Conservation (phyloP, 2,888 invertebrate genomes). For the Cacoxenus indagator region DNA sequence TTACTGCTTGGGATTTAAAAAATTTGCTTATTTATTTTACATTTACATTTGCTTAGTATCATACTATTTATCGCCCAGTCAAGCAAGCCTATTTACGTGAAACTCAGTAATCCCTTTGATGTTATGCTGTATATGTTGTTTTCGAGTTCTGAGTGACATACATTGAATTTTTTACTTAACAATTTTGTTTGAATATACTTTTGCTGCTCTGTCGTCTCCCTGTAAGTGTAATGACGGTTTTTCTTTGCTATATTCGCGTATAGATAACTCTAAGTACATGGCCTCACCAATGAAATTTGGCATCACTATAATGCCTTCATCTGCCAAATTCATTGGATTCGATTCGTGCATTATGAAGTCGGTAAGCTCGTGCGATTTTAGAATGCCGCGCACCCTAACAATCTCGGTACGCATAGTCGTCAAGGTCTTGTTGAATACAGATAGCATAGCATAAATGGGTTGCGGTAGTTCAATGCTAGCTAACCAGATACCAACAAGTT, state of each 20-base stretch:
- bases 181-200: too few species aligned
- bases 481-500: conserved; percentile 39
- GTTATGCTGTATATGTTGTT: too few species aligned
- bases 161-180: too few species aligned
- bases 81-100: too few species aligned
- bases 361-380: conserved; percentile 27
- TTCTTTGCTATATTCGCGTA: conserved; percentile 29
- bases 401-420: conserved; percentile 36
- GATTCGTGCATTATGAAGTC: conserved; percentile 20
- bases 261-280: conserved; percentile 40
- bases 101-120: too few species aligned
- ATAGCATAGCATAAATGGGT: conserved; percentile 34
- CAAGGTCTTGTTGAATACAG: conserved; percentile 39
- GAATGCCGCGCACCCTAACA: conserved; percentile 33
- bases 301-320: conserved; percentile 34
- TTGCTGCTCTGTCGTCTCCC: too few species aligned
- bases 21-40: too few species aligned
- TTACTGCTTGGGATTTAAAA: too few species aligned
- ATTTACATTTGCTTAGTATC: too few species aligned
- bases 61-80: too few species aligned
- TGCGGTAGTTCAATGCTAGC: conserved; percentile 27
- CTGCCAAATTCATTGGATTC: conserved; percentile 35
- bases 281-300: conserved; percentile 36
- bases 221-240: background rate
- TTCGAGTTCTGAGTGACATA: too few species aligned